Conservation (phyloP, 2,888 invertebrate genomes). For the Colletes collaris region DNA sequence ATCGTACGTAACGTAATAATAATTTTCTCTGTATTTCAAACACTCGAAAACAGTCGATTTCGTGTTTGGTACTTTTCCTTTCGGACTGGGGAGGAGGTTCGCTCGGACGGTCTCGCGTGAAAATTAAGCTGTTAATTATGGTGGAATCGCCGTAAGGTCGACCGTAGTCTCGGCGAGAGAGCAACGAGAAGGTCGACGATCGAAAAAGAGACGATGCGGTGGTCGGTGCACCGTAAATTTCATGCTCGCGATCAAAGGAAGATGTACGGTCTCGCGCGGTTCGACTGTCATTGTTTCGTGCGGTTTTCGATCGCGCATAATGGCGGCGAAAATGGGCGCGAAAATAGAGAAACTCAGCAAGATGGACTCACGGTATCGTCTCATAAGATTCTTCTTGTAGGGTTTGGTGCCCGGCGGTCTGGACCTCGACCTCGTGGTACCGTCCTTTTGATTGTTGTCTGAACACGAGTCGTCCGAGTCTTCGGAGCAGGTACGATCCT, state of each 20-base stretch:
- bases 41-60: too few relatives aligned
- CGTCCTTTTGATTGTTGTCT: constrained; percentile 86
- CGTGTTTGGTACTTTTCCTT: too few relatives aligned
- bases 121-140: too few relatives aligned
- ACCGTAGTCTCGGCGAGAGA: neutral
- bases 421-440: constrained; percentile 83
- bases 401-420: constrained; percentile 84
- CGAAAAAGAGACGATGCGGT: neutral
- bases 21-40: too few relatives aligned
- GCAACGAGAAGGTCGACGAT: neutral
- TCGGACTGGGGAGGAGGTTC: too few relatives aligned
- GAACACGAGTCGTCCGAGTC: constrained; percentile 92
- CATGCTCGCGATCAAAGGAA: too few relatives aligned
- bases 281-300: neutral
- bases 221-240: too few relatives aligned
- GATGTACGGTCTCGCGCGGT: too few relatives aligned
- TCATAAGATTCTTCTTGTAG: constrained; percentile 96
- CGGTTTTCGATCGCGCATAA: neutral
- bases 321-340: constrained; percentile 42
- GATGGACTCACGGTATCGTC: constrained; percentile 94
- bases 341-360: constrained; percentile 1
- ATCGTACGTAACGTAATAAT: too few relatives aligned
- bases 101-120: too few relatives aligned
- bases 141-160: neutral
- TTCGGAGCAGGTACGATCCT: constrained; percentile 87